A percentile compares a stretch with the other conserved stretches of the same genome.
Evolutionary conservation across 1,140 invertebrate genomes (phyloP).

Genomic region (Drosophila teissieri): DNA sequence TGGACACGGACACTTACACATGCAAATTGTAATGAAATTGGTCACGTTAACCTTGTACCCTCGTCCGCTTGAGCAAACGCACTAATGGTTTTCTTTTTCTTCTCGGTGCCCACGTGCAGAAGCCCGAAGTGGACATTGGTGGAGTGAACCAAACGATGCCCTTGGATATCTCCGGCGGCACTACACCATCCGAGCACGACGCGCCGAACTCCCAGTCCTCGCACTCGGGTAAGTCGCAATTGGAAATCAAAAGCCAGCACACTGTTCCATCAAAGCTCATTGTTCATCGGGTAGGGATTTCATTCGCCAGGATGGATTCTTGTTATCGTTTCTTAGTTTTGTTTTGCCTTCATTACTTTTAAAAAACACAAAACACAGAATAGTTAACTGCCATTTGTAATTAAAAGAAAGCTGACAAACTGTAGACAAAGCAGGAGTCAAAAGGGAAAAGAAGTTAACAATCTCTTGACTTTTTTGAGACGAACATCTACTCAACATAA

Average conservation of each 20-base stretch:
- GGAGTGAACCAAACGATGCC: conserved; percentile 83
- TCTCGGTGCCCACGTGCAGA: conserved; percentile 55
- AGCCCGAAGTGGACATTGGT: conserved; percentile 82
- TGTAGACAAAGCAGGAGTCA: neutral
- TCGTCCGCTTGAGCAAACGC: conserved; percentile 4
- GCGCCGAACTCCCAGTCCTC: conserved; percentile 83
- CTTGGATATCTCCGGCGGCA: conserved; percentile 82
- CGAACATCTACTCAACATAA: no score
- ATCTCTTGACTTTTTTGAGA: no score
- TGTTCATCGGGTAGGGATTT: conserved; percentile 36
- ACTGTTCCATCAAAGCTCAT: conserved; percentile 47
- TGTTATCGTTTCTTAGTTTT: conserved; percentile 18
- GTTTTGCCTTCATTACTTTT: conserved; percentile 20
- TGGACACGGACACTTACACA: conserved; percentile 79
- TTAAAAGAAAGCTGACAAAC: neutral
- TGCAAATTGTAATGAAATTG: conserved; percentile 85
- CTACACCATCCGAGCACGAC: conserved; percentile 83
- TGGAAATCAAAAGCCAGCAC: conserved; percentile 12
- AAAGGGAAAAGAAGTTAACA: no score
- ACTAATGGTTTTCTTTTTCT: conserved; percentile 38
- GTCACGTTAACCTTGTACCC: conserved; percentile 59
- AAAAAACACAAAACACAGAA: neutral
- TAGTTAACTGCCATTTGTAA: neutral
- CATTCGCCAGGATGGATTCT: conserved; percentile 8
- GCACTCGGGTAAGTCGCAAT: conserved; percentile 75